Evolutionary conservation across 2,113 vertebrate genomes (phyloP), one percentile per base, ranked within the genome.

Genomic region (Stigmatopora argus): DNA sequence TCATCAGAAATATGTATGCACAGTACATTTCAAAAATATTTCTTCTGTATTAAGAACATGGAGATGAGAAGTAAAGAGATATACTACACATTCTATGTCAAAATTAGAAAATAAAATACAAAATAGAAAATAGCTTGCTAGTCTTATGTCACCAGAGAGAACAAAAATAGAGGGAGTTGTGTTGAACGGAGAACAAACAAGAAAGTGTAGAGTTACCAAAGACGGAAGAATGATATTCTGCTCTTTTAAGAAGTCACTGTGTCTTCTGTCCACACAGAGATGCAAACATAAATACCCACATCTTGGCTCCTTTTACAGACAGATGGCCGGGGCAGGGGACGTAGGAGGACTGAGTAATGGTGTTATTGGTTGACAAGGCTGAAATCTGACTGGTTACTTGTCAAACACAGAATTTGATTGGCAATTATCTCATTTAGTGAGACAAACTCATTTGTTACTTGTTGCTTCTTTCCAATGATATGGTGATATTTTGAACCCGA

Each of bases 321-420:
- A 90, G 88, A 89, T 91, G 90, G 89, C 80, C 63, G 71, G 78
- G 56, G 69, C 72, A 78, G 79, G 77, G 70, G 64, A 67, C 71
- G 83, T 86, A 78, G 86, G 87, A 84, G 85, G 81, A 66, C 65
- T 66, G 64, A 31, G 64, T 70, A 62, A 31, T 18, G 34, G 19
- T 71, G 44, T 47, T 73, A 85, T 81, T 88, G 85, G 85, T 70
- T 81, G 62, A 68, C 15, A 51, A 15, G 68, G 45, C 51, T 75
- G 64, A 46, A 35, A 44, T 69, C 2, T 70, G 67, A 79, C 81
- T 83, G 76, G 79, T 73, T 69, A 49, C 11, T 58, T 41, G 10
- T 70, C 18, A 49, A 34, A 69, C 62, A 23, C 15, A 3, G 7
- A 66, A 51, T 7, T 5, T 31, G 23, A 67, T 0, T 48, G 45